Percentiles rank a stretch among this genome's conserved stretches.
These are phyloP conservation scores for Chesias legatella DNA, from an alignment of 2,888 invertebrate species.

Conservation along the genomic window DNA sequence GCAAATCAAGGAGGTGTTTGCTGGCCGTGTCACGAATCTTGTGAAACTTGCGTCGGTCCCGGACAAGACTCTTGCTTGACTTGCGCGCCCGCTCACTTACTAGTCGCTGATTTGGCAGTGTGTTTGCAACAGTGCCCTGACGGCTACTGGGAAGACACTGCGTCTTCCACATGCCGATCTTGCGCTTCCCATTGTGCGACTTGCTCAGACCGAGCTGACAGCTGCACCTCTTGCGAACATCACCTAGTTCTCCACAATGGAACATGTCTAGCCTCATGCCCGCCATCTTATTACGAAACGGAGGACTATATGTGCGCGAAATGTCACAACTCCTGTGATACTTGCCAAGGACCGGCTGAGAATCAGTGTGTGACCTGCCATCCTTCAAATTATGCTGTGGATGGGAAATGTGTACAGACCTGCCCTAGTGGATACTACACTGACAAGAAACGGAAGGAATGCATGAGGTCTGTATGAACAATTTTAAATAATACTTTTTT, in stretches of 20 bases:
- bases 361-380: slow-evolving; percentile 91
- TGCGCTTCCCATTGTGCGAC: slow-evolving; percentile 93
- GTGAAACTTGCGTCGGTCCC: slow-evolving; percentile 93
- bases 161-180: slow-evolving; percentile 88
- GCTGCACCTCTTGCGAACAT: slow-evolving; percentile 93
- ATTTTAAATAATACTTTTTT: no score
- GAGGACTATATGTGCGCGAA: slow-evolving; percentile 91
- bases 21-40: slow-evolving; percentile 93
- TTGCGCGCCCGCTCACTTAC: slow-evolving; percentile 90
- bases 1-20: slow-evolving; percentile 90
- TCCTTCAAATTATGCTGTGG: slow-evolving; percentile 84
- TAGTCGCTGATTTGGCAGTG: slow-evolving; percentile 91
- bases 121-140: slow-evolving; percentile 82
- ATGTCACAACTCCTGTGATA: slow-evolving; percentile 89
- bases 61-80: slow-evolving; percentile 92
- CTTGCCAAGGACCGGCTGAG: slow-evolving; percentile 88
- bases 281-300: slow-evolving; percentile 89
- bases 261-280: slow-evolving; percentile 91
- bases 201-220: slow-evolving; percentile 90
- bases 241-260: slow-evolving; percentile 91
- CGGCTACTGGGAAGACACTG: slow-evolving; percentile 90
- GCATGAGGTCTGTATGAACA: slow-evolving; percentile 78
- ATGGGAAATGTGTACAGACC: slow-evolving; percentile 85
- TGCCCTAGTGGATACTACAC: slow-evolving; percentile 89
- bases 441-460: slow-evolving; percentile 89